Conservation (phyloP, 1,140 invertebrate genomes). For the Andrena cerasifolii region DNA sequence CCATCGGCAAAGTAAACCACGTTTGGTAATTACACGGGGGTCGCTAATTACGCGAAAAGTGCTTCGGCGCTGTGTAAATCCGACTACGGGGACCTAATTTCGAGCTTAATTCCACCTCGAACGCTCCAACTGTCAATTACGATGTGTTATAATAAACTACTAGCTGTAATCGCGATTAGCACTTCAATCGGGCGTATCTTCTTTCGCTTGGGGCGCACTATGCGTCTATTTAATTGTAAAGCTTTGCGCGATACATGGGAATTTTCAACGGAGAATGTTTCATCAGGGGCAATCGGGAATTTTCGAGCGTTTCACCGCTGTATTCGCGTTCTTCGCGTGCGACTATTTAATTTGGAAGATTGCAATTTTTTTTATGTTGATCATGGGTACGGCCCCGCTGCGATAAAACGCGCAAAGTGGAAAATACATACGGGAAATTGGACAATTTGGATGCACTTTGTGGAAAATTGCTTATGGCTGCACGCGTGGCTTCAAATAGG, state of each 20-base stretch:
- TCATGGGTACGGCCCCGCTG: too few relatives aligned
- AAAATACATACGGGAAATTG: constrained; percentile 4
- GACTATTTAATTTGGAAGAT: too few relatives aligned
- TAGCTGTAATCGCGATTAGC: not conserved
- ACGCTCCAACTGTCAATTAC: constrained; percentile 28
- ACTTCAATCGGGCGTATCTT: not conserved
- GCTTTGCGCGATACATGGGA: too few relatives aligned
- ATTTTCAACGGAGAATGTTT: too few relatives aligned
- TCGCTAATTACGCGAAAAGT: constrained; percentile 31
- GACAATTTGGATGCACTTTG: constrained; percentile 19
- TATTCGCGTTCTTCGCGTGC: too few relatives aligned
- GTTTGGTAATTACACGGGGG: constrained; percentile 12
- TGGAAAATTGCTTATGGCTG: constrained; percentile 37
- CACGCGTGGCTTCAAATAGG: constrained; percentile 26
- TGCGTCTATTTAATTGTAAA: too few relatives aligned
- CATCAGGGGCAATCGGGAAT: too few relatives aligned
- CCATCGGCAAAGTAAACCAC: not conserved
- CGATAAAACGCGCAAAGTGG: not conserved
- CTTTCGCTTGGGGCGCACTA: too few relatives aligned
- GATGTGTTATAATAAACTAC: constrained; percentile 18
- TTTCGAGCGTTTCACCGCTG: not conserved
- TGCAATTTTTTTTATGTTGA: too few relatives aligned
- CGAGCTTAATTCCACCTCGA: constrained; percentile 1
- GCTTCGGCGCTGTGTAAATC: constrained; percentile 26
- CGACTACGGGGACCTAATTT: constrained; percentile 27